Conservation (phyloP, 2,797 vertebrate species). For the Rhinella marina region DNA sequence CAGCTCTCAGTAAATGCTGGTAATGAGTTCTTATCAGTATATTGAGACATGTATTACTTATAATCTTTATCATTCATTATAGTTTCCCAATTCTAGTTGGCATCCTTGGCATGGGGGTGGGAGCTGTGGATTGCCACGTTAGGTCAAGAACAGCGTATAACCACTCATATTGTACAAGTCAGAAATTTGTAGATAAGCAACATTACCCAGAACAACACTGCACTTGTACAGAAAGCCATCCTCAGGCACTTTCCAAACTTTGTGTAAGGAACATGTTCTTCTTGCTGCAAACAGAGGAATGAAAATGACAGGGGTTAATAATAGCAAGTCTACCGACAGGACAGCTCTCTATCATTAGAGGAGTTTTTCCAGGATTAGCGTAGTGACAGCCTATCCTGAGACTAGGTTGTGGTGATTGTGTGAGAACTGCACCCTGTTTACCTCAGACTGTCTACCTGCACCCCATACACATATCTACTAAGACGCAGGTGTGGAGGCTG, state of each 20-base stretch:
- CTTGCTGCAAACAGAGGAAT: constrained; percentile 72
- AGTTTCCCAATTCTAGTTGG: not conserved
- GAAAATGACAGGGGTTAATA: not conserved
- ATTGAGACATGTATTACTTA: too few relatives aligned
- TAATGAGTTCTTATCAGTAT: too few relatives aligned
- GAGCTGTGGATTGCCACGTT: not conserved
- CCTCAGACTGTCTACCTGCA: too few relatives aligned
- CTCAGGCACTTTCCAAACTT: constrained; percentile 83
- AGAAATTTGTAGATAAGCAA: not conserved
- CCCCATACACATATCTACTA: too few relatives aligned
- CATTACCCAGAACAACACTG: constrained; percentile 94
- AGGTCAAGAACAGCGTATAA: not conserved
- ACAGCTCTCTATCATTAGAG: not conserved
- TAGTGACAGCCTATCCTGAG: too few relatives aligned
- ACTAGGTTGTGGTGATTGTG: too few relatives aligned
- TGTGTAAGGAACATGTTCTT: constrained; percentile 86
- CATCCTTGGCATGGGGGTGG: not conserved
- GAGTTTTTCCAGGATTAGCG: too few relatives aligned
- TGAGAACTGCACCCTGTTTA: too few relatives aligned
- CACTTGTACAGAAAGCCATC: constrained; percentile 84
- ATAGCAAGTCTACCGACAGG: not conserved
- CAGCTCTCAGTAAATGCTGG: too few relatives aligned
- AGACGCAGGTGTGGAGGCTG: too few relatives aligned
- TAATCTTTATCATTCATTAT: too few relatives aligned
- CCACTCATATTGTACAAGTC: not conserved